phyloP scores from a whole-genome alignment of 1,140 invertebrate genomes.

The Rhysida immarginata region DNA sequence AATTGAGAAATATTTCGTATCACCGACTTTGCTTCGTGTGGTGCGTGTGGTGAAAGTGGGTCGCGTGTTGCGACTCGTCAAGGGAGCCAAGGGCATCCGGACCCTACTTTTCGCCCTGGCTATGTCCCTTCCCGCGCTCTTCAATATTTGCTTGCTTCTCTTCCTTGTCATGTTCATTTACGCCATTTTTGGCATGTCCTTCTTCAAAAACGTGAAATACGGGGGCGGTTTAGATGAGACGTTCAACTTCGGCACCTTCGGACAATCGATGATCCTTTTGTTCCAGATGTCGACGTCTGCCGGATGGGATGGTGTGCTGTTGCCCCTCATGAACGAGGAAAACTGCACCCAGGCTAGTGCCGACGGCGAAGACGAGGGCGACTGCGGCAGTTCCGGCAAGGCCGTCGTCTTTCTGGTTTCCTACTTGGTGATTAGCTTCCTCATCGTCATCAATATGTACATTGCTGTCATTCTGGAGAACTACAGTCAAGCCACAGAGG shows the following conservation, averaged over 20 bases:
- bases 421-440: conserved; percentile 93
- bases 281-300: conserved; percentile 98
- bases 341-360: conserved; percentile 75
- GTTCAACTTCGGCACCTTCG: conserved; percentile 98
- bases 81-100: conserved; percentile 92
- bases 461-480: conserved; percentile 98
- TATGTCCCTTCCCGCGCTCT: conserved; percentile 92
- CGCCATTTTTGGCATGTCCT: conserved; percentile 97
- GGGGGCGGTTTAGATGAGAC: conserved; percentile 79
- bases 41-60: conserved; percentile 96
- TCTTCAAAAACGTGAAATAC: conserved; percentile 95
- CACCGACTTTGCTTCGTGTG: conserved; percentile 88
- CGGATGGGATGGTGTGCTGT: conserved; percentile 90
- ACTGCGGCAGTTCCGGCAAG: conserved; percentile 81
- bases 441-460: conserved; percentile 99
- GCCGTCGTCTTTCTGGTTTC: conserved; percentile 87
- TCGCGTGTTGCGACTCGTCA: conserved; percentile 87
- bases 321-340: conserved; percentile 89
- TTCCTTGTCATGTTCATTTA: conserved; percentile 99
- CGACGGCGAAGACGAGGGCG: conserved; percentile 68
- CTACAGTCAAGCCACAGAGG: conserved; percentile 94
- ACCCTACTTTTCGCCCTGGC: conserved; percentile 92
- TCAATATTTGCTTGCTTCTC: conserved; percentile 95
- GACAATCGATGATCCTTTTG: conserved; percentile 90
- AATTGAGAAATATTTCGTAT: conserved; percentile 94